Percentiles rank a stretch among this genome's conserved stretches.
phyloP scores from a whole-genome alignment of 2,888 invertebrate species.

The Diaphora mendica region DNA sequence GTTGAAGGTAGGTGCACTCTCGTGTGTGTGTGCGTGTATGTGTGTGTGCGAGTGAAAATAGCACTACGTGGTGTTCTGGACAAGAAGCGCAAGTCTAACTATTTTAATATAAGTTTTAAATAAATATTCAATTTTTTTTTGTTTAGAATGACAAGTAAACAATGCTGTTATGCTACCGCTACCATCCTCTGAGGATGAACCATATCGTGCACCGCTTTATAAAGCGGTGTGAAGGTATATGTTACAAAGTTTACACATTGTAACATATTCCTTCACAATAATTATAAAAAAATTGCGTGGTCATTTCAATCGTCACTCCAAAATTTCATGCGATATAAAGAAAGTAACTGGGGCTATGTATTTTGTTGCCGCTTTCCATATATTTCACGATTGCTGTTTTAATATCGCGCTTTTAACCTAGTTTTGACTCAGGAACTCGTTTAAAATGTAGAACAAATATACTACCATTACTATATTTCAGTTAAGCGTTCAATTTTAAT shows the following conservation, averaged over 20 bases:
- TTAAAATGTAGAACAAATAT: background rate
- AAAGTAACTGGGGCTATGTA: background rate
- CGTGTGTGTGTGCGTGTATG: background rate
- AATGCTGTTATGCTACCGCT: too few species aligned
- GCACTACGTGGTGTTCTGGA: too few species aligned
- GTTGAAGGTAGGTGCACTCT: too few species aligned
- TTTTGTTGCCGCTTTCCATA: background rate
- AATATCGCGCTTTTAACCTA: slow-evolving; percentile 1
- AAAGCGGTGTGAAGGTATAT: too few species aligned
- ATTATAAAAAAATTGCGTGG: background rate
- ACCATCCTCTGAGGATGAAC: background rate
- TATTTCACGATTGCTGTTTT: slow-evolving; percentile 1
- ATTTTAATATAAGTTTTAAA: too few species aligned
- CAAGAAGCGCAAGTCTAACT: too few species aligned
- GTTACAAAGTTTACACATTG: too few species aligned
- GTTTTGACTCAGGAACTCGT: background rate
- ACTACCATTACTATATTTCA: background rate
- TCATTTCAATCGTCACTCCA: background rate
- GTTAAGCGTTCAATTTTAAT: background rate
- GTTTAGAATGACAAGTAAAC: too few species aligned
- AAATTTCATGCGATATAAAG: background rate
- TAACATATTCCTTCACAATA: too few species aligned
- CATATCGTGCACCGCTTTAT: background rate
- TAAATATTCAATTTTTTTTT: too few species aligned
- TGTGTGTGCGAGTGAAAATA: too few species aligned